Evolutionary conservation across 2,797 vertebrate species (phyloP).

Genomic region (Stomatorhinus walkeri): DNA sequence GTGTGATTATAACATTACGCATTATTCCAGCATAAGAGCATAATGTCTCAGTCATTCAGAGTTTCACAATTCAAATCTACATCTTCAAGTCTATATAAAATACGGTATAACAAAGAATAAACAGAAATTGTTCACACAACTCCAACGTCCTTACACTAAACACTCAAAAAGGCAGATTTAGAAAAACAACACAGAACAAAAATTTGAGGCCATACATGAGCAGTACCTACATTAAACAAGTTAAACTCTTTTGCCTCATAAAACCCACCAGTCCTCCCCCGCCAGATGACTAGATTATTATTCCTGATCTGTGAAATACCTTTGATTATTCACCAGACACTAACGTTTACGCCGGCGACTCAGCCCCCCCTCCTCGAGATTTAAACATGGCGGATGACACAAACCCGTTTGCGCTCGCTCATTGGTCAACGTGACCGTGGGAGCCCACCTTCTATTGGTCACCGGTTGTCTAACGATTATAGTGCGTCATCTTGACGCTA

Average conservation of each 20-base stretch:
- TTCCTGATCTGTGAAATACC: not conserved
- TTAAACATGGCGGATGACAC: not conserved
- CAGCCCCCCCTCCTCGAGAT: not conserved
- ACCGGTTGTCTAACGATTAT: not conserved
- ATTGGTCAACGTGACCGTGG: not conserved
- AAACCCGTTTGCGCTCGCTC: not conserved
- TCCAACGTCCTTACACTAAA: not conserved
- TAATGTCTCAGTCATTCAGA: not conserved
- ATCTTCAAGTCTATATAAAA: not conserved
- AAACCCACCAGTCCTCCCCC: not conserved
- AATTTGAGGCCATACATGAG: not conserved
- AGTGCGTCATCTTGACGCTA: not conserved
- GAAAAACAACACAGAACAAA: not conserved
- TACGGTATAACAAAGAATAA: not conserved
- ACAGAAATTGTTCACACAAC: not conserved
- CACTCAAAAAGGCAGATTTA: not conserved
- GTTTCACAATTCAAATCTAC: not conserved
- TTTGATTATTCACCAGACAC: not conserved
- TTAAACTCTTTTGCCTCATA: not conserved
- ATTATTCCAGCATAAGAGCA: not conserved
- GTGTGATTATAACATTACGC: not conserved
- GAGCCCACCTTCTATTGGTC: constrained; percentile 8
- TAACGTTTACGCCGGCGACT: not conserved
- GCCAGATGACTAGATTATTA: not conserved
- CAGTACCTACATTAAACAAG: not conserved